Conservation (phyloP, 1,140 invertebrate genomes). For the Homarus americanus region DNA sequence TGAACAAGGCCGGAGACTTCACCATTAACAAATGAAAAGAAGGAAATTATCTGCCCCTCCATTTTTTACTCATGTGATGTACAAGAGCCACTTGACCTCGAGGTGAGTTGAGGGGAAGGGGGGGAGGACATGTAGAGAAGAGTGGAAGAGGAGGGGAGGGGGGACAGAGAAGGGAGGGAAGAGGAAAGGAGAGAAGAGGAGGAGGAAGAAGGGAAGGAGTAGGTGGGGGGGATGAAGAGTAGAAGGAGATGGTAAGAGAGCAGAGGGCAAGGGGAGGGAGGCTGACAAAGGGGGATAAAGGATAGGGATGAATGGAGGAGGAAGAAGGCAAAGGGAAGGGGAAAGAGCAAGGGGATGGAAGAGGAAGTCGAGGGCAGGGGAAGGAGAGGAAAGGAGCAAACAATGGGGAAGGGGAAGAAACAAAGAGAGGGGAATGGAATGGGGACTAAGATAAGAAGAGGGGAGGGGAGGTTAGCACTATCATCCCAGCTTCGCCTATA, state of each 20-base stretch:
- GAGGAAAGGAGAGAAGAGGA: neutral
- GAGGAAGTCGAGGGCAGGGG: no score
- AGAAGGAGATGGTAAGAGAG: no score
- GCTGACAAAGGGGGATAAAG: no score
- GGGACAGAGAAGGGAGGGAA: neutral
- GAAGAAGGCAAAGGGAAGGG: no score
- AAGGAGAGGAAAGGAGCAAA: no score
- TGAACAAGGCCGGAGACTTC: neutral
- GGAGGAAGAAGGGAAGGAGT: neutral
- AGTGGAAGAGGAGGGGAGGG: neutral
- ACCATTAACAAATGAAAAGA: neutral
- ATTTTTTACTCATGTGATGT: neutral
- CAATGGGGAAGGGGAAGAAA: no score
- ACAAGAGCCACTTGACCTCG: neutral
- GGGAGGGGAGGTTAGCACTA: neutral
- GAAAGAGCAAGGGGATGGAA: no score
- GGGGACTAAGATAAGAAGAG: no score
- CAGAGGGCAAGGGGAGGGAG: no score
- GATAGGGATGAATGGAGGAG: no score
- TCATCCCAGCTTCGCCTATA: neutral
- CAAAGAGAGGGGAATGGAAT: no score
- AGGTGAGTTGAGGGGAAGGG: neutral
- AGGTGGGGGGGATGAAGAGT: no score
- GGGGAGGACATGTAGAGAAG: neutral
- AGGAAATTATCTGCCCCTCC: neutral